Conservation (phyloP, 64 coral and sea anemone species). For the Trachythela sp. region DNA sequence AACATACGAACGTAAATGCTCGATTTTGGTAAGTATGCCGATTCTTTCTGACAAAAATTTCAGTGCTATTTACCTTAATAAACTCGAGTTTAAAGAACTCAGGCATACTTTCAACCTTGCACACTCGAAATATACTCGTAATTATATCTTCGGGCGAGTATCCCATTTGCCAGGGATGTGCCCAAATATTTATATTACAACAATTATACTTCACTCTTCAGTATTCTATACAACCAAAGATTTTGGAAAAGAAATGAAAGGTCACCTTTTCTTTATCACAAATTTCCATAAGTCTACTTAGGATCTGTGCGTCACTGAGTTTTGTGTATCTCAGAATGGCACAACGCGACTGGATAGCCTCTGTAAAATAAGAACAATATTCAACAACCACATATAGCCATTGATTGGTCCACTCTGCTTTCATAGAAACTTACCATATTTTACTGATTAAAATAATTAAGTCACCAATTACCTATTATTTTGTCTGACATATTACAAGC, state of each 20-base stretch:
- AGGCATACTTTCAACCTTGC: slow-evolving; percentile 77
- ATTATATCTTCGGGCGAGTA: slow-evolving; percentile 96
- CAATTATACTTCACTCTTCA: too few relatives aligned
- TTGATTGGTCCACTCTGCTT: not conserved
- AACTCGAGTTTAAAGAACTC: slow-evolving; percentile 96
- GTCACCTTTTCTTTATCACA: slow-evolving; percentile 93
- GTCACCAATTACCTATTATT: slow-evolving; percentile 76
- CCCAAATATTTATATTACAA: not conserved
- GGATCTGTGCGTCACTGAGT: slow-evolving; percentile 81
- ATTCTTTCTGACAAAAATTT: too few relatives aligned
- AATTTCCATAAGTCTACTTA: slow-evolving; percentile 85
- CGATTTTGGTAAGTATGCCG: too few relatives aligned
- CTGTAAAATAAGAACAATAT: slow-evolving; percentile 35
- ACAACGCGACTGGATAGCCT: slow-evolving; percentile 99
- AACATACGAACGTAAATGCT: too few relatives aligned
- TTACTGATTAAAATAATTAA: not conserved
- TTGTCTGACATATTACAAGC: slow-evolving; percentile 98
- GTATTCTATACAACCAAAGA: not conserved
- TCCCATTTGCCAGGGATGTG: slow-evolving; percentile 95
- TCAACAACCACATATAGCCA: not conserved
- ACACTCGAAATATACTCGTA: slow-evolving; percentile 92
- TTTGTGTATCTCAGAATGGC: slow-evolving; percentile 87
- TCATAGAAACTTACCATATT: not conserved
- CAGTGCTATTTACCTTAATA: slow-evolving; percentile 67
- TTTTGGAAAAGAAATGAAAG: not conserved